Evolutionary conservation across 1,140 invertebrate species (phyloP).

Genomic region (Hyphantria cunea): DNA sequence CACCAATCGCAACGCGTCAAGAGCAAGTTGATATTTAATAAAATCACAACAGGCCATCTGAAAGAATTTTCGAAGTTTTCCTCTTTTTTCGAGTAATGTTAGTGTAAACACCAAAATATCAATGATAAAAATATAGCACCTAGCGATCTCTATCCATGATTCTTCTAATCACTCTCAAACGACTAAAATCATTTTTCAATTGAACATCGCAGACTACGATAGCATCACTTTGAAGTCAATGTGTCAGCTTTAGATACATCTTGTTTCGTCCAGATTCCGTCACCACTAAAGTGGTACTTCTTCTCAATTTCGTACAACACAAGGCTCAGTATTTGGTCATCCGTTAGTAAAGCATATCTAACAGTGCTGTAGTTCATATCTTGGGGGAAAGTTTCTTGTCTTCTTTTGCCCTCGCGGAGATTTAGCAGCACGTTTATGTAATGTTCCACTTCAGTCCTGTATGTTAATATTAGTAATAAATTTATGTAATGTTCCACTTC

Average conservation of each 20-base stretch:
- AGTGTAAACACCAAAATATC: too few relatives aligned
- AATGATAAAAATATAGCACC: too few relatives aligned
- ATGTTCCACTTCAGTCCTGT: conserved; percentile 48
- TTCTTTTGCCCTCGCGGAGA: conserved; percentile 32
- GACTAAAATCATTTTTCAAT: too few relatives aligned
- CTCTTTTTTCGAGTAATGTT: too few relatives aligned
- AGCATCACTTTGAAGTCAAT: background rate
- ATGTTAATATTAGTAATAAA: conserved; percentile 35
- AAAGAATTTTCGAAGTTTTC: too few relatives aligned
- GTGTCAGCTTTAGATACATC: conserved; percentile 42
- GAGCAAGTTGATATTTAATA: too few relatives aligned
- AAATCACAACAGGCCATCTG: too few relatives aligned
- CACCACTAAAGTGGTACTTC: conserved; percentile 72
- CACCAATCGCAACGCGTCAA: too few relatives aligned
- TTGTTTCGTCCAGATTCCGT: conserved; percentile 63
- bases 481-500: conserved; percentile 55
- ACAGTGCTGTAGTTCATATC: conserved; percentile 53
- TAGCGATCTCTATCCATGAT: too few relatives aligned
- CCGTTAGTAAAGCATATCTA: conserved; percentile 46
- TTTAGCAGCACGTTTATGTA: conserved; percentile 46
- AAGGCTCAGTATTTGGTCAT: conserved; percentile 66
- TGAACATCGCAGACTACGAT: too few relatives aligned
- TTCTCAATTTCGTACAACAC: conserved; percentile 73
- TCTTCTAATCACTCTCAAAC: too few relatives aligned
- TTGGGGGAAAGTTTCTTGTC: conserved; percentile 14